phyloP scores from a whole-genome alignment of 2,888 invertebrate genomes.

The Metellina segmentata region DNA sequence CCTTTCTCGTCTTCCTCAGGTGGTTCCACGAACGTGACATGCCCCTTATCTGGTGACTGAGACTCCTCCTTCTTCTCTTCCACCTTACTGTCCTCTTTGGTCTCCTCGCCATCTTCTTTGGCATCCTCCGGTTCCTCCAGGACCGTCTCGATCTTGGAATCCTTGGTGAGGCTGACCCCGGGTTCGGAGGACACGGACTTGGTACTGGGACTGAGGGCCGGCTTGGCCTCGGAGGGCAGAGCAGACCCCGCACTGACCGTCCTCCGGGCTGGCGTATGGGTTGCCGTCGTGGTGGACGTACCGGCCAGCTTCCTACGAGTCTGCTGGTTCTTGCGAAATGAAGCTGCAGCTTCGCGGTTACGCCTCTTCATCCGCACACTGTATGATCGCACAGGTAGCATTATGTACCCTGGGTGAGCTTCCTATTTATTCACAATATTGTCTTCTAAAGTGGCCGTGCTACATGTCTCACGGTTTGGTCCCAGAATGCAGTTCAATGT shows the following conservation, averaged over 20 bases:
- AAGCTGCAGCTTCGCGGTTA: slow-evolving; percentile 77
- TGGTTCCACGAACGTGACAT: slow-evolving; percentile 25
- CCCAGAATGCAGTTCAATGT: too few species aligned
- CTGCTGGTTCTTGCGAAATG: slow-evolving; percentile 76
- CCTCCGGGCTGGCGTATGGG: slow-evolving; percentile 61
- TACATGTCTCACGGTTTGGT: too few species aligned
- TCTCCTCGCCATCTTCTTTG: slow-evolving; percentile 15
- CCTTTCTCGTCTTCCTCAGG: slow-evolving; percentile 17
- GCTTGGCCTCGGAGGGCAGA: slow-evolving; percentile 31
- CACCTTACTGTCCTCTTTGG: neutral
- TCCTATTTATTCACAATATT: too few species aligned
- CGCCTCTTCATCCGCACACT: slow-evolving; percentile 78
- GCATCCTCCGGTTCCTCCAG: slow-evolving; percentile 53
- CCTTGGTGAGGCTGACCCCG: slow-evolving; percentile 45
- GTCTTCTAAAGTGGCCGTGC: too few species aligned
- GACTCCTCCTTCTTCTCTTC: neutral
- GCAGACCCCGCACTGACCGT: slow-evolving; percentile 70
- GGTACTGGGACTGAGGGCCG: slow-evolving; percentile 45
- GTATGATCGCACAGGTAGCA: slow-evolving; percentile 78
- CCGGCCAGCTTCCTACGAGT: slow-evolving; percentile 54
- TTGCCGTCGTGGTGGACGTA: slow-evolving; percentile 13
- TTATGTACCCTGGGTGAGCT: slow-evolving; percentile 17
- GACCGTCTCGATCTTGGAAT: slow-evolving; percentile 60
- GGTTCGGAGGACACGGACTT: slow-evolving; percentile 71
- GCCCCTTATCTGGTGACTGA: slow-evolving; percentile 9